Base-by-base conservation (phyloP, 2,888 invertebrate genomes). In the Elysia crispata region DNA sequence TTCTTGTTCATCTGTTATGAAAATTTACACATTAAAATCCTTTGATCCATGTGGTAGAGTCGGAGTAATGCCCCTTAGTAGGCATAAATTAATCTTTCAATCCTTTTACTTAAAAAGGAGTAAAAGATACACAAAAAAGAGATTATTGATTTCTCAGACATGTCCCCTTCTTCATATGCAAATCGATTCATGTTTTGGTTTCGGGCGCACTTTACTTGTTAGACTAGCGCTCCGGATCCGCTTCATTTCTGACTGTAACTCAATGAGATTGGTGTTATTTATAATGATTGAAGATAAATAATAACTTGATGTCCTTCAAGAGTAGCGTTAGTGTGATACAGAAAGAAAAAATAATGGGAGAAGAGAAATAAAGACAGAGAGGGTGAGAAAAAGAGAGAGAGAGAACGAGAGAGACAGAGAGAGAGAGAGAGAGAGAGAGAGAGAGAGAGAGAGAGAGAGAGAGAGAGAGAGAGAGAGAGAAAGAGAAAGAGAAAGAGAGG, bases 331-430 rank as follows among this genome's bases (percentile, higher is more conserved):
- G 60, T 6, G 60, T 23, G 15, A 73, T n/a, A n/a, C 54, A 54
- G 54, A 28, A 31, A 75, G 60, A 75, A 33, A n/a, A 5, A 49
- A 18, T 31, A 41, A 18, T 23, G 5, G 33, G 33, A 1, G 50
- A 62, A 57, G 18, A 30, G 30, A 75, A 13, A 25, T 11, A 3
- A 20, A 23, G 1, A 11, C 31, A n/a, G 60, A 54, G 31, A 11
- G n/a, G 64, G 60, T 57, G 62, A 75, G 60, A 57, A 60, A 57
- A 64, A 41, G 62, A 64, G 76, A 31, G 49, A 76, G 60, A 25
- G 74, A 75, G 74, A 20, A 25, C 30, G 76, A 49, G 75, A 49
- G 75, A 49, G 75, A 28, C 28, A 60, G 75, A 3, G 62, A 49
- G 62, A 30, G 31, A 60, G 25, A 60, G 20, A 28, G 31, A 30